These are phyloP conservation scores for Callorhinus ursinus DNA, from an alignment of 2,113 vertebrate species.

Conservation along the genomic window DNA sequence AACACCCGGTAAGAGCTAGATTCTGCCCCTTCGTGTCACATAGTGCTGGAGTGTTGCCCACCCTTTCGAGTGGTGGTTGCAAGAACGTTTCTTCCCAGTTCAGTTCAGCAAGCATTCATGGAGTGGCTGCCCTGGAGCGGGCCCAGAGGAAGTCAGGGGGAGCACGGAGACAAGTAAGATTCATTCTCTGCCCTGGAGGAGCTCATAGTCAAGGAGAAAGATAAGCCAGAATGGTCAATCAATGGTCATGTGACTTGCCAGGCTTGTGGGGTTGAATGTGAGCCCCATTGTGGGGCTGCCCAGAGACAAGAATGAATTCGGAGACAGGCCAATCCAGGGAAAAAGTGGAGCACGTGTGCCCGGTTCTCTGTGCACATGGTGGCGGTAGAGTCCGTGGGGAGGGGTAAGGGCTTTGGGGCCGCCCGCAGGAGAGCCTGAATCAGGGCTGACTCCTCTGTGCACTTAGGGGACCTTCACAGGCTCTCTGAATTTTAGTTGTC, in stretches of 20 bases:
- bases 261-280: background rate
- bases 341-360: too few species aligned
- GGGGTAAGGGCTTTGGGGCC: background rate
- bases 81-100: background rate
- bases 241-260: fast-evolving
- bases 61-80: background rate
- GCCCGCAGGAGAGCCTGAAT: background rate
- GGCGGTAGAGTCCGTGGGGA: background rate
- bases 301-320: background rate
- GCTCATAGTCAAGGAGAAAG: background rate
- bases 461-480: too few species aligned
- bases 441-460: background rate
- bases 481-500: background rate
- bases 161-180: background rate
- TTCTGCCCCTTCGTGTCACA: fast-evolving
- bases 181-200: background rate
- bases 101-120: background rate
- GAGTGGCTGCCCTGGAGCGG: background rate
- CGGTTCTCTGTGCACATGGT: background rate
- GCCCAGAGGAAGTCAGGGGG: too few species aligned
- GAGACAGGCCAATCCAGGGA: background rate
- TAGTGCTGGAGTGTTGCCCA: fast-evolving
- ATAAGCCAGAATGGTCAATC: background rate
- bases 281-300: background rate
- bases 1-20: background rate